Base-by-base conservation (phyloP, 2,797 vertebrate species). In the Melanotaenia boesemani region DNA sequence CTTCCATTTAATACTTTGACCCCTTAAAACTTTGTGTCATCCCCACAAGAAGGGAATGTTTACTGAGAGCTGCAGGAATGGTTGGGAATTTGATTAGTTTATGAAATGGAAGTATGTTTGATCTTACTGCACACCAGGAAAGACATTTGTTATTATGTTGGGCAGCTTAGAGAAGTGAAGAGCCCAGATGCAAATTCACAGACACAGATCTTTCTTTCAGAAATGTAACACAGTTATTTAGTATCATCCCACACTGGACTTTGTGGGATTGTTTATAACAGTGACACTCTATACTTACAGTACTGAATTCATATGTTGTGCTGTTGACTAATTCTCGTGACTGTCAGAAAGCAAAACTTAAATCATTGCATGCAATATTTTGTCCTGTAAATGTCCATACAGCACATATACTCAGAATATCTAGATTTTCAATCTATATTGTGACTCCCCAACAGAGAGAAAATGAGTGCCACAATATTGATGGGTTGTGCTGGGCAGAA, bases 401-500 rank as follows among this genome's bases (percentile, higher is more conserved):
- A 50, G 15, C 34, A 56, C 16, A 6, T n/a, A 15, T n/a, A 18
- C 46, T 18, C 39, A 67, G 54, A 59, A 22, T 34, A 10, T 2
- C 26, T 22, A 66, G 15, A 39, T 46, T 28, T 61, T 24, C 7
- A 30, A 32, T 30, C 37, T 11, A 10, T 5, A 5, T 30, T 30
- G 18, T 22, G 46, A 95, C 96, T 96, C 85, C 96, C 95, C 95
- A 96, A 93, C 80, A 97, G 80, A 57, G 95, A 95, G 82, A 96
- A 96, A 70, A 95, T 93, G 83, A 97, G 93, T 28, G 93, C 95
- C 79, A 96, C 95, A 48, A 96, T 96, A 83, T 96, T 97, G 89
- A 97, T 34, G 81, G 95, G 96, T 93, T 96, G 95, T 7, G 95
- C 95, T 0, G 96, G 95, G 75, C 96, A 96, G 86, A 97, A 96